These are phyloP conservation scores for Exaiptasia diaphana DNA, from an alignment of 64 coral and sea anemone species.

Conservation along the genomic window DNA sequence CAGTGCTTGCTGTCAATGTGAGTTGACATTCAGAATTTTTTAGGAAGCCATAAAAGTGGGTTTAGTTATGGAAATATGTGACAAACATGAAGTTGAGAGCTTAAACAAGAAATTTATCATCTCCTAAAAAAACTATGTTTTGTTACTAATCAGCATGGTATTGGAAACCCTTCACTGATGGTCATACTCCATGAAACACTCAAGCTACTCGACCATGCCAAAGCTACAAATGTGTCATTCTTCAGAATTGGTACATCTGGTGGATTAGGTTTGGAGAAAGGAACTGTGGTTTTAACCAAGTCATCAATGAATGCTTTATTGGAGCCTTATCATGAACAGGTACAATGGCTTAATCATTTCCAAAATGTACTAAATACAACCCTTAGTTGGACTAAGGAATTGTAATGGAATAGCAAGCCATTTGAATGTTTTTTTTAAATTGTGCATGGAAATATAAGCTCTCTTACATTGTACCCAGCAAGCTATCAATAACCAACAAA, in stretches of 20 bases:
- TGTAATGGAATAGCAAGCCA: neutral
- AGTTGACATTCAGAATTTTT: neutral
- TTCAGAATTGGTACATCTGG: conserved; percentile 88
- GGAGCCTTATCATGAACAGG: conserved; percentile 88
- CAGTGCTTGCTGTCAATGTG: conserved; percentile 88
- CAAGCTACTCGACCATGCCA: conserved; percentile 85
- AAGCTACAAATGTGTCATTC: conserved; percentile 76
- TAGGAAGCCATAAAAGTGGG: neutral
- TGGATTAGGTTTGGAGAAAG: conserved; percentile 81
- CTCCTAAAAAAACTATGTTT: neutral
- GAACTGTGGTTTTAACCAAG: conserved; percentile 88
- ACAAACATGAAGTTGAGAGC: too few species aligned
- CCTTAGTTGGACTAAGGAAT: neutral
- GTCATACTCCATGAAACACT: conserved; percentile 90
- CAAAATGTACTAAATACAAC: neutral
- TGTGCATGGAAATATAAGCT: neutral
- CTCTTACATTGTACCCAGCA: too few species aligned
- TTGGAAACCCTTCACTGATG: conserved; percentile 87
- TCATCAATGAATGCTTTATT: conserved; percentile 78
- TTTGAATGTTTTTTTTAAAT: neutral
- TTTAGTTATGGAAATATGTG: neutral
- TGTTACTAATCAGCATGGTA: conserved; percentile 69
- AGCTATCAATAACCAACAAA: too few species aligned
- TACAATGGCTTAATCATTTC: too few species aligned
- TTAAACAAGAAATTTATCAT: neutral